Percentiles rank a stretch among this genome's conserved stretches.
Evolutionary conservation across 1,140 invertebrate genomes (phyloP).

Genomic region (Dendroctonus ponderosae): DNA sequence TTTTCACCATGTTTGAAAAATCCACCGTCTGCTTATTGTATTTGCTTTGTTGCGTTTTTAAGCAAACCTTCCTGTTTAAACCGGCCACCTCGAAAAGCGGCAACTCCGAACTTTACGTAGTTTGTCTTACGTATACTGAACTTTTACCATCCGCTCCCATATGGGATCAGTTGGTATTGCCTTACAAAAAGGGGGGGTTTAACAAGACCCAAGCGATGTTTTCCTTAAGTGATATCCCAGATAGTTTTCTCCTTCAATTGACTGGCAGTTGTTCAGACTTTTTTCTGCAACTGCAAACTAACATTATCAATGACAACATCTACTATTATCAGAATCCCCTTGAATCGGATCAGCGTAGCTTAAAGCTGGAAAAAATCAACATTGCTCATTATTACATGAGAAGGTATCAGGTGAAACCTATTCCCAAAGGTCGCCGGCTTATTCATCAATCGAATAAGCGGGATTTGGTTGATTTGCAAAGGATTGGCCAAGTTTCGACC

Average conservation of each 20-base stretch:
- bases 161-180: constrained; percentile 52
- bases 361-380: constrained; percentile 36
- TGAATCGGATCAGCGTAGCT: constrained; percentile 44
- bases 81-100: constrained; percentile 89
- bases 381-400: constrained; percentile 38
- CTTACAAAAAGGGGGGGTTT: constrained; percentile 52
- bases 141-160: constrained; percentile 50
- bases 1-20: constrained; percentile 89
- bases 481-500: not conserved
- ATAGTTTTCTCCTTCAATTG: constrained; percentile 68
- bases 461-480: not conserved
- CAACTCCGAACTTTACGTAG: constrained; percentile 90
- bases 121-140: constrained; percentile 70
- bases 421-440: constrained; percentile 29
- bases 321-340: constrained; percentile 57
- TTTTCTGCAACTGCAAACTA: constrained; percentile 65
- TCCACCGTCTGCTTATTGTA: constrained; percentile 77
- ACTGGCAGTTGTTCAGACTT: constrained; percentile 61
- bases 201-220: constrained; percentile 57
- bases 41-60: constrained; percentile 73
- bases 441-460: constrained; percentile 17
- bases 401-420: constrained; percentile 36
- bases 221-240: constrained; percentile 60
- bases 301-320: constrained; percentile 65
- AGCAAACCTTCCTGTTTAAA: constrained; percentile 75